A percentile compares a stretch with the other conserved stretches of the same genome.
These are phyloP conservation scores for Chrysomallon squamiferum DNA, from an alignment of 1,140 invertebrate species.

Conservation along the genomic window DNA sequence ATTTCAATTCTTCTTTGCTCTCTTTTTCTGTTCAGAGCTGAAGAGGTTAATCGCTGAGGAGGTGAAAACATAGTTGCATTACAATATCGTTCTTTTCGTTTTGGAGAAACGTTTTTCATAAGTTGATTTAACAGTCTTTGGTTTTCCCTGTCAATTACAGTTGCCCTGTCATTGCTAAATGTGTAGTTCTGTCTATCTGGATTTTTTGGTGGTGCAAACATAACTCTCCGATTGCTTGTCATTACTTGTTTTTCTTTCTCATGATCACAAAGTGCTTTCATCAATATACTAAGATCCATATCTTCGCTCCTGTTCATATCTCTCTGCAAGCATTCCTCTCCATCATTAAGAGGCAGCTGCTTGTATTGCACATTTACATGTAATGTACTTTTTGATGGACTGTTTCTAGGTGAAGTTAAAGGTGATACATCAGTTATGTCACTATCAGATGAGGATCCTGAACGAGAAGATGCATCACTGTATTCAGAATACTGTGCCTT, in stretches of 20 bases:
- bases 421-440: conserved; percentile 62
- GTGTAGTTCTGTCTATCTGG: conserved; percentile 44
- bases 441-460: conserved; percentile 45
- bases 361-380: conserved; percentile 23
- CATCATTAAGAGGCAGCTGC: background rate
- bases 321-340: no score
- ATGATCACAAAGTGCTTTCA: conserved; percentile 59
- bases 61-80: conserved; percentile 14
- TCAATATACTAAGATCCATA: conserved; percentile 54
- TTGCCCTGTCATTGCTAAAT: conserved; percentile 42
- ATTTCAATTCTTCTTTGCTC: conserved; percentile 63
- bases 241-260: conserved; percentile 49
- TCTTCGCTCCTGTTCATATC: conserved; percentile 16
- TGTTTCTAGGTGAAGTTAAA: conserved; percentile 40
- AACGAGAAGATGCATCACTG: conserved; percentile 1
- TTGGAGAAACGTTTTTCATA: conserved; percentile 39
- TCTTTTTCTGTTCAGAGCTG: conserved; percentile 61
- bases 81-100: conserved; percentile 19
- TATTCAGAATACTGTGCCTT: background rate
- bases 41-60: conserved; percentile 41
- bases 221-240: conserved; percentile 43
- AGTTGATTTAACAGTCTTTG: conserved; percentile 55
- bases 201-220: conserved; percentile 46
- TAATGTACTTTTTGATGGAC: conserved; percentile 9
- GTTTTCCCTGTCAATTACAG: conserved; percentile 58